Conservation (phyloP, 2,113 vertebrate species). For the Benitochromis conjunctus region DNA sequence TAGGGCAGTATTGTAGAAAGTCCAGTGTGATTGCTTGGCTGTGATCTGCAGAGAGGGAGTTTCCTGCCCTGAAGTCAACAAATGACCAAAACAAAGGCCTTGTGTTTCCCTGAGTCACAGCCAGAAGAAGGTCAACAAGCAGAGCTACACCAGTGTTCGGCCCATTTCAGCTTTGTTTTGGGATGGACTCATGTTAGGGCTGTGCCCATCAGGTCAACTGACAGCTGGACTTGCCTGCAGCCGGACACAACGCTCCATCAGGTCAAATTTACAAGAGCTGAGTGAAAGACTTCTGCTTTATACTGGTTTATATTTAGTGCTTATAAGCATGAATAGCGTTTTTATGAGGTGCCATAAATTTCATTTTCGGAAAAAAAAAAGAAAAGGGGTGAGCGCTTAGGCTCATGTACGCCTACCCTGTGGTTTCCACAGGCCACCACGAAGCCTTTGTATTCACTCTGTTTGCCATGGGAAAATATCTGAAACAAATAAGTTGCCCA, state of each 20-base stretch:
- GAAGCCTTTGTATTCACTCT: constrained; percentile 66
- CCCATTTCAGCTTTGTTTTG: neutral
- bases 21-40: constrained; percentile 17
- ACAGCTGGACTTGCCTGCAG: neutral
- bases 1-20: neutral
- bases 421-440: constrained; percentile 68
- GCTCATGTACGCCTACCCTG: constrained; percentile 65
- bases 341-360: constrained; percentile 75
- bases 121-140: constrained; percentile 27
- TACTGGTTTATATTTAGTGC: constrained; percentile 66
- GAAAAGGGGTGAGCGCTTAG: constrained; percentile 59
- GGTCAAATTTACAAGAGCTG: constrained; percentile 50
- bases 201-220: constrained; percentile 2
- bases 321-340: constrained; percentile 65
- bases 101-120: constrained; percentile 46
- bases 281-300: constrained; percentile 34
- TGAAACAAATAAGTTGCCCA: constrained; percentile 73
- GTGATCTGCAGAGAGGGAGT: constrained; percentile 39
- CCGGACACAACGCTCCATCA: constrained; percentile 9
- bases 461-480: constrained; percentile 78
- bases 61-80: constrained; percentile 55
- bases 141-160: constrained; percentile 7
- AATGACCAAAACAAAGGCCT: constrained; percentile 52
- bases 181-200: neutral
- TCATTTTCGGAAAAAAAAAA: constrained; percentile 63